These are phyloP conservation scores for Gadopsis marmoratus DNA, from an alignment of 2,797 vertebrate genomes.

Conservation along the genomic window DNA sequence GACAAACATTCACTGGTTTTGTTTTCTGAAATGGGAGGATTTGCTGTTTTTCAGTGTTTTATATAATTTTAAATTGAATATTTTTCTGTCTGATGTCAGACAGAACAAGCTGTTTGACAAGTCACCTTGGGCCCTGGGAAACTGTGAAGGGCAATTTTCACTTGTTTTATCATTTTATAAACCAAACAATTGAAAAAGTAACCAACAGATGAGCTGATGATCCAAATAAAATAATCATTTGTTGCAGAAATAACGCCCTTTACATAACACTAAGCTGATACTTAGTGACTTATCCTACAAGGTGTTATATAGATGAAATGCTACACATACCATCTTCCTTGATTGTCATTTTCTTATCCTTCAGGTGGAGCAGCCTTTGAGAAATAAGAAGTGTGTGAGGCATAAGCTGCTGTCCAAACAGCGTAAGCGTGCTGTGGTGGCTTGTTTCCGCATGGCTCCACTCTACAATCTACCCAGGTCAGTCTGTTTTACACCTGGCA, in stretches of 20 bases:
- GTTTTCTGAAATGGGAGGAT: too few species aligned
- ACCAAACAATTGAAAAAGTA: background rate
- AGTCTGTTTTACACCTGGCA: background rate
- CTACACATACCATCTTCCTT: background rate
- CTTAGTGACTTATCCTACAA: too few species aligned
- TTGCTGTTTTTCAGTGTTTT: background rate
- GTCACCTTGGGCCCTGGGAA: background rate
- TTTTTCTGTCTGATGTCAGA: background rate
- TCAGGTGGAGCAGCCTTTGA: conserved; percentile 95
- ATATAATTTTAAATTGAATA: background rate
- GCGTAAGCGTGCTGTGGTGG: conserved; percentile 97
- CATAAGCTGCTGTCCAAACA: conserved; percentile 98
- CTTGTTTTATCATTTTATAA: background rate
- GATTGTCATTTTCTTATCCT: background rate
- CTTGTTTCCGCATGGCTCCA: conserved; percentile 99
- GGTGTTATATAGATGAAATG: background rate
- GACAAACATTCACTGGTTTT: background rate
- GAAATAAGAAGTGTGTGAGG: conserved; percentile 94
- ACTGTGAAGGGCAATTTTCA: background rate
- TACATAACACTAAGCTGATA: background rate
- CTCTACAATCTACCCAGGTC: conserved; percentile 98
- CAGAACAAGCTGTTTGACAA: background rate
- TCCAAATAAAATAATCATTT: background rate
- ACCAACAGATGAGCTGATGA: background rate
- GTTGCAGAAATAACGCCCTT: background rate